Conservation (phyloP, 2,797 vertebrate species). For the Enteromius unitaeniatus region DNA sequence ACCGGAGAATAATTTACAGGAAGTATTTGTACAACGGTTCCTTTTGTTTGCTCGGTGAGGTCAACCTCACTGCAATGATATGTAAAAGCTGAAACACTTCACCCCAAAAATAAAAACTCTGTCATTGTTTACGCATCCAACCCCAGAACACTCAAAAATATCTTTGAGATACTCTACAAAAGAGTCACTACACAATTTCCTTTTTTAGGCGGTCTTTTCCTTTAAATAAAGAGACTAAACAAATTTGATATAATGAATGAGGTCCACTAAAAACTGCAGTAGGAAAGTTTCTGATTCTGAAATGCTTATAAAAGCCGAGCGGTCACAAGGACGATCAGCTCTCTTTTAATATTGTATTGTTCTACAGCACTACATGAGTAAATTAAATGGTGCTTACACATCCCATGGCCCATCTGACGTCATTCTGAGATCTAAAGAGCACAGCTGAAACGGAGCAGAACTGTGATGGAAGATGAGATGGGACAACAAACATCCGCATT, state of each 20-base stretch:
- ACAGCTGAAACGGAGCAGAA: not conserved
- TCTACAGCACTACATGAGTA: not conserved
- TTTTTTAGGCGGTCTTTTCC: not conserved
- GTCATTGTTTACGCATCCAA: not conserved
- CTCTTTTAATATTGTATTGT: slow-evolving; percentile 10
- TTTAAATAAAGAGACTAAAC: slow-evolving; percentile 20
- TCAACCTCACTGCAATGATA: not conserved
- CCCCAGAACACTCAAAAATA: not conserved
- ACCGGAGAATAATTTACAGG: slow-evolving; percentile 57
- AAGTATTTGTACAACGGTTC: slow-evolving; percentile 27
- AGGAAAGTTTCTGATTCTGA: not conserved
- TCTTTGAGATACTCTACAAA: not conserved
- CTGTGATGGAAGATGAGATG: not conserved
- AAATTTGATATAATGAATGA: not conserved
- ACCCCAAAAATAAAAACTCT: not conserved
- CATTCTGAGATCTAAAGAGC: slow-evolving; percentile 22
- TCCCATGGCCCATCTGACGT: slow-evolving; percentile 4
- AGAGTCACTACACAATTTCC: not conserved
- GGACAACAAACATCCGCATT: not conserved
- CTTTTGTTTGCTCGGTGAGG: not conserved
- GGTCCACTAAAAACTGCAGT: slow-evolving; percentile 13
- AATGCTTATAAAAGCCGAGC: not conserved
- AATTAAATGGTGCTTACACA: not conserved
- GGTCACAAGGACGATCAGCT: too few relatives aligned
- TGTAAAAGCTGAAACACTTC: slow-evolving; percentile 1